Conservation (phyloP, 2,797 vertebrate genomes). For the Danio jaintianensis region DNA sequence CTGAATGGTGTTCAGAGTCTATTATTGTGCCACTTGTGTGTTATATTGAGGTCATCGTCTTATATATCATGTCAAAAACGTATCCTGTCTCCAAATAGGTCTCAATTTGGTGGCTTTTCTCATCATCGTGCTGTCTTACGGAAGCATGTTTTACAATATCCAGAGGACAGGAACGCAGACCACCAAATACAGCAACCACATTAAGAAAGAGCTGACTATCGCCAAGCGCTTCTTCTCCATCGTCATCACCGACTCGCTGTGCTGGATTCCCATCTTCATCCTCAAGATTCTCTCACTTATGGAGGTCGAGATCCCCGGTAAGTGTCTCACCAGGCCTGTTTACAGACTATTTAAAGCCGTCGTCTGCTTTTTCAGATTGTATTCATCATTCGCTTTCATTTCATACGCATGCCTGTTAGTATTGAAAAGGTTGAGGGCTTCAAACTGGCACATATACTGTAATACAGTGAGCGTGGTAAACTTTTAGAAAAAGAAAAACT, state of each 20-base stretch:
- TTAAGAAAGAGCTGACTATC: slow-evolving; percentile 94
- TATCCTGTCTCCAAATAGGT: slow-evolving; percentile 74
- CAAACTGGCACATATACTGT: background rate
- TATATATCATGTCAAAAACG: background rate
- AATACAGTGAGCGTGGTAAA: background rate
- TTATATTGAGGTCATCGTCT: background rate
- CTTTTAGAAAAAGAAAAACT: background rate
- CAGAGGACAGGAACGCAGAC: slow-evolving; percentile 90
- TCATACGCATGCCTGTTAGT: background rate
- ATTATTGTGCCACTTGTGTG: background rate
- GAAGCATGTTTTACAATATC: slow-evolving; percentile 97
- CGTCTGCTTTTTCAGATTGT: background rate
- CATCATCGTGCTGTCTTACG: slow-evolving; percentile 95
- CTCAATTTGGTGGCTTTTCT: slow-evolving; percentile 95
- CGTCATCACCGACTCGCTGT: slow-evolving; percentile 95
- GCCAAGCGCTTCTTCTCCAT: slow-evolving; percentile 98
- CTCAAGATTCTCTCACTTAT: slow-evolving; percentile 95
- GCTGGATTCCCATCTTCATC: slow-evolving; percentile 98
- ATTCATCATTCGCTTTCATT: slow-evolving; percentile 2
- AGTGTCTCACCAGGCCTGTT: background rate
- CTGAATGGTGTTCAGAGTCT: background rate
- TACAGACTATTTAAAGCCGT: background rate
- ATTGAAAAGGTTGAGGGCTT: background rate
- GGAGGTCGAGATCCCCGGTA: slow-evolving; percentile 96
- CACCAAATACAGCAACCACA: slow-evolving; percentile 92